Base-by-base conservation (phyloP, 2,113 vertebrate genomes). In the Sinocyclocheilus anshuiensis region DNA sequence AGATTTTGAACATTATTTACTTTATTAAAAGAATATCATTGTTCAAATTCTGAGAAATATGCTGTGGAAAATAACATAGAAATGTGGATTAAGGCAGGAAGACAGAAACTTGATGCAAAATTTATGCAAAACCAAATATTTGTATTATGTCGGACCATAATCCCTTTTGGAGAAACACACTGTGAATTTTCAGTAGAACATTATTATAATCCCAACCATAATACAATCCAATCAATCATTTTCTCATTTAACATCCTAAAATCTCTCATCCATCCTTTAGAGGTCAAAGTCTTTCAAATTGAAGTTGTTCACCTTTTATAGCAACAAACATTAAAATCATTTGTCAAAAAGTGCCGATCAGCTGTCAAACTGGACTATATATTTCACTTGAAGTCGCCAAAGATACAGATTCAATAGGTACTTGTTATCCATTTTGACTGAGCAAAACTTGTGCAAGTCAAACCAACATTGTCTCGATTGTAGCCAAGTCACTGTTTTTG, bases 1-100 rank as follows among this genome's bases (percentile, higher is more conserved):
- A 3, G 1, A 22, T 61, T n/a, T 85, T 76, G 26, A 78, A 33
- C 63, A 48, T 85, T 79, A n/a, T 65, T 59, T 13, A 50, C 48
- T 87, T 89, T 89, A 89, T 89, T 89, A 22, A 89, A 89, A 87
- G 86, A 79, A 82, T 39, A 76, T 59, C 82, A 83, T 85, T 48
- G 82, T 77, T 74, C 77, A 85, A 76, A 18, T 13, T 50, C 50
- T 33, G 33, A 81, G 18, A 33, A 59, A 77, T 61, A 57, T 48
- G 20, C 26, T 63, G 48, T 80, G 36, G 6, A 15, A 77, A 84
- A 45, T 20, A 24, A 69, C 50, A 82, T 45, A 24, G n/a, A 24
- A 55, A 42, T 59, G 20, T 45, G 50, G 24, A 18, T 57, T 12
- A 57, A 67, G 50, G 74, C 24, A 24, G 33, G 11, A 26, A 39